phyloP scores from a whole-genome alignment of 2,113 vertebrate species.

The Tenebrosternarchus preto region DNA sequence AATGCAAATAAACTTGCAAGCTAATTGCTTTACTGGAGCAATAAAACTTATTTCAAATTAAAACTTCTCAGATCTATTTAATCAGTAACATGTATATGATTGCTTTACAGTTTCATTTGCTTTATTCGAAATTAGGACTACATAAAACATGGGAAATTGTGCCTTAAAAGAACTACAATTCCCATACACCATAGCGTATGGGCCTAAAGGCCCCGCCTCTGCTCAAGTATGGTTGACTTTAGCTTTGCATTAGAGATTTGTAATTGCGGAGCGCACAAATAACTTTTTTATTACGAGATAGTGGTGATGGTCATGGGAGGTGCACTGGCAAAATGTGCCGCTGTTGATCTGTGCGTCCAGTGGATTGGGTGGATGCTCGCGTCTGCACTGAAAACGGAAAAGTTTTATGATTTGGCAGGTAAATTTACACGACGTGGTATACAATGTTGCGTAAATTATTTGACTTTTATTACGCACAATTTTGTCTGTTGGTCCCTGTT shows the following conservation, averaged over 20 bases:
- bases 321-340: constrained; percentile 65
- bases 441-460: background rate
- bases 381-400: constrained; percentile 72
- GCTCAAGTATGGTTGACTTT: background rate
- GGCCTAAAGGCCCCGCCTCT: constrained; percentile 28
- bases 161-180: constrained; percentile 61
- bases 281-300: background rate
- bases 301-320: constrained; percentile 61
- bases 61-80: too few species aligned
- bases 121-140: too few species aligned
- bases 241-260: constrained; percentile 52
- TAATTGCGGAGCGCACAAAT: too few species aligned
- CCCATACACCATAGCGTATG: constrained; percentile 57
- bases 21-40: too few species aligned
- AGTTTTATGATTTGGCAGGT: constrained; percentile 81
- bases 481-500: background rate
- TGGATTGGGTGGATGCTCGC: constrained; percentile 75
- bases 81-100: too few species aligned
- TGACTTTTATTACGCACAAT: background rate
- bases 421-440: constrained; percentile 36
- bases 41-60: too few species aligned
- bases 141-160: background rate
- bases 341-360: constrained; percentile 69
- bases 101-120: too few species aligned
- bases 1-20: too few species aligned